Conservation (phyloP, 2,797 vertebrate species). For the Mus spretus region DNA sequence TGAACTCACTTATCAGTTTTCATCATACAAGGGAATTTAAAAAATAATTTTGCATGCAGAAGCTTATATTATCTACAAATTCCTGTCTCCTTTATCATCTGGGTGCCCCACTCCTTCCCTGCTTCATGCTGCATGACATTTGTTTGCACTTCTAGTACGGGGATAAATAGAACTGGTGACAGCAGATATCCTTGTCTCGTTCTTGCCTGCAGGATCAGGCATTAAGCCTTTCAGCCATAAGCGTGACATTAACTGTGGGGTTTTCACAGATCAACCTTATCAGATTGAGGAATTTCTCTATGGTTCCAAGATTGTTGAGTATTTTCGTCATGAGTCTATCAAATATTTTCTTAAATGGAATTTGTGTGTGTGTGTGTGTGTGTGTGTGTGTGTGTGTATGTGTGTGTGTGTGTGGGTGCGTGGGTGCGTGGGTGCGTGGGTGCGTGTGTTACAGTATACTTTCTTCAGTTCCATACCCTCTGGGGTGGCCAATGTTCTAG, state of each 20-base stretch:
- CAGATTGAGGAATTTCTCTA: constrained; percentile 40
- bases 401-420: too few relatives aligned
- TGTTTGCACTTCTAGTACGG: neutral
- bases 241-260: neutral
- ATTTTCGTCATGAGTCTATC: constrained; percentile 24
- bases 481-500: neutral
- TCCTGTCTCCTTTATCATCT: neutral
- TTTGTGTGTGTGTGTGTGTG: too few relatives aligned
- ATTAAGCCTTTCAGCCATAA: neutral
- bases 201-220: neutral
- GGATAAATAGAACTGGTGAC: neutral
- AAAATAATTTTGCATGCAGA: neutral
- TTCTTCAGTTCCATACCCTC: neutral
- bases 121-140: neutral
- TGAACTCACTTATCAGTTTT: neutral
- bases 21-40: neutral
- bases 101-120: neutral
- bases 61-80: neutral
- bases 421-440: neutral
- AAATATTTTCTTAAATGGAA: neutral
- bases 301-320: constrained; percentile 7
- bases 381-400: too few relatives aligned
- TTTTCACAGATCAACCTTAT: constrained; percentile 32
- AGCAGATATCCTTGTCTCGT: neutral
- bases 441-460: neutral